These are phyloP conservation scores for Chiloscyllium plagiosum DNA, from an alignment of 2,113 vertebrate species.

Conservation along the genomic window DNA sequence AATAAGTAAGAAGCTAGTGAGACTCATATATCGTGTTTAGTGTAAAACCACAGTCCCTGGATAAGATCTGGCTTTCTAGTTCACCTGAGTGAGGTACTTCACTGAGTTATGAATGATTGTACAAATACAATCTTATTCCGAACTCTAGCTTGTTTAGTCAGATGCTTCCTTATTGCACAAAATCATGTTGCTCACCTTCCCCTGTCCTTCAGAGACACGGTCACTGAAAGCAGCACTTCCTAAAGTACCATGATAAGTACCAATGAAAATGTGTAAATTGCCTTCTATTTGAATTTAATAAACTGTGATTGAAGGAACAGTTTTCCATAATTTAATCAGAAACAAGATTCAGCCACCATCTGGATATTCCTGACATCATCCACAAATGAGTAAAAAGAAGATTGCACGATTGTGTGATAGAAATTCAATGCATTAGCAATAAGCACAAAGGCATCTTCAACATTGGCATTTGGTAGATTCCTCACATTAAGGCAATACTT, in stretches of 20 bases:
- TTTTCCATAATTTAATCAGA: slow-evolving; percentile 24
- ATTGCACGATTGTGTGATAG: not conserved
- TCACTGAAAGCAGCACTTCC: not conserved
- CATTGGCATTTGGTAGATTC: not conserved
- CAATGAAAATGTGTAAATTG: not conserved
- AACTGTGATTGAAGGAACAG: not conserved
- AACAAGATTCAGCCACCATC: not conserved
- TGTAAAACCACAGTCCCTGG: not conserved
- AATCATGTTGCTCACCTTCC: not conserved
- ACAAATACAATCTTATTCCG: not conserved
- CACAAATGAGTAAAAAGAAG: not conserved
- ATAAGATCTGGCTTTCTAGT: not conserved
- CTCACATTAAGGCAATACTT: not conserved
- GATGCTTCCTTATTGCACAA: not conserved
- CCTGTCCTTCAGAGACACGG: not conserved
- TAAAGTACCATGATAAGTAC: not conserved
- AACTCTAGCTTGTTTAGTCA: not conserved
- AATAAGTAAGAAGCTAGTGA: not conserved
- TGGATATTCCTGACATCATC: not conserved
- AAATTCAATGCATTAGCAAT: not conserved
- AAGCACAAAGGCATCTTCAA: not conserved
- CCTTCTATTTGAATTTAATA: slow-evolving; percentile 18
- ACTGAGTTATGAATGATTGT: not conserved
- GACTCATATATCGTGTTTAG: not conserved
- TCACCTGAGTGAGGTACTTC: not conserved